Evolutionary conservation across 2,113 vertebrate genomes (phyloP), one percentile per base, ranked within the genome.

Genomic region (Formicarius rufipectus): DNA sequence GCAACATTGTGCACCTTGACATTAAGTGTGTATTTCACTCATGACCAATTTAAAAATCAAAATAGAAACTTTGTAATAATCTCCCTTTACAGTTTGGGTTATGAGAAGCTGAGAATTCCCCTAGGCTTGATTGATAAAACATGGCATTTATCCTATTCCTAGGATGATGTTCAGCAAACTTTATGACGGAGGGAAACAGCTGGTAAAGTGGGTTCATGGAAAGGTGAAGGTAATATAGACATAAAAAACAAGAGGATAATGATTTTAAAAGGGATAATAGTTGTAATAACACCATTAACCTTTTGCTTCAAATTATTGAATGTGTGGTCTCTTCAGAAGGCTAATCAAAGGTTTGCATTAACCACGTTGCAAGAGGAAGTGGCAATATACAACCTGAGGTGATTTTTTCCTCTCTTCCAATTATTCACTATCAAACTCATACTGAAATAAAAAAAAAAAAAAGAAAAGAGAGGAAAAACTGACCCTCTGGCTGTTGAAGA

Each of bases 201-300:
- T 98, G 98, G 98, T 98, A 98, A 99, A 99, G 98, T 98, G 99
- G 98, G 99, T 99, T 99, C 99, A 99, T 95, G 69, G 98, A 98
- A 98, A 99, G 99, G 99, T 99, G 99, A 99, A 99, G 98, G 98
- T 99, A 99, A 99, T 99, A 98, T 97, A 98, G 99, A 98, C 98
- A 98, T 97, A 98, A 98, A 99, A 99, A 99, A 98, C 98, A 98
- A 98, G 98, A 98, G 98, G 98, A 97, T 98, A 98, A 98, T 98
- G 98, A 99, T 98, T 99, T 99, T 99, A 98, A 99, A 98, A 98
- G 97, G 97, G 98, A 98, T 99, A 98, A 99, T 98, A 98, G 98
- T 99, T 98, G 98, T 98, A 98, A 99, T 98, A 98, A 98, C 98
- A 98, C 98, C 98, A 98, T 99, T 99, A 99, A 98, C 99, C 99